Evolutionary conservation across 2,797 vertebrate species (phyloP).

Genomic region (Pantherophis vulpinus): DNA sequence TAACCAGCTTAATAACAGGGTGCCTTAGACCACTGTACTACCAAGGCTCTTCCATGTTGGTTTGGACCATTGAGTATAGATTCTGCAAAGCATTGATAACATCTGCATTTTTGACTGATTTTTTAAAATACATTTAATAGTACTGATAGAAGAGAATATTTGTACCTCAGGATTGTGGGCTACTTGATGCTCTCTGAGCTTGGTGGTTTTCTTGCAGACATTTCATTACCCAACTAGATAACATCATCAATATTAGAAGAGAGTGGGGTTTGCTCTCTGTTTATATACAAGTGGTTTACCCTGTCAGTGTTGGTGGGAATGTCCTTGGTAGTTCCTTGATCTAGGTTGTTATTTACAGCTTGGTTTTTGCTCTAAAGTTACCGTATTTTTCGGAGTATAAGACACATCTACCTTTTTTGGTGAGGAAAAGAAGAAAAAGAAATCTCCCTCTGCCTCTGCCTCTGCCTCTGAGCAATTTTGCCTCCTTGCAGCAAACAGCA

Average conservation of each 20-base stretch:
- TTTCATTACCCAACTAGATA: too few relatives aligned
- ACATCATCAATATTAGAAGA: too few relatives aligned
- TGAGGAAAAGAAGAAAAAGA: too few relatives aligned
- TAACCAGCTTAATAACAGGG: too few relatives aligned
- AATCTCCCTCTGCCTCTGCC: too few relatives aligned
- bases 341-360: not conserved
- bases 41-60: not conserved
- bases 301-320: not conserved
- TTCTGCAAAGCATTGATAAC: constrained; percentile 41
- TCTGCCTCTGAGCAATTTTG: too few relatives aligned
- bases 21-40: too few relatives aligned
- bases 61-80: constrained; percentile 48
- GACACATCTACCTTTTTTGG: too few relatives aligned
- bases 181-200: not conserved
- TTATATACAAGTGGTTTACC: not conserved
- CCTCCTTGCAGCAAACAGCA: too few relatives aligned
- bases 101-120: constrained; percentile 40
- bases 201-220: too few relatives aligned
- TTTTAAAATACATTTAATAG: constrained; percentile 4
- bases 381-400: too few relatives aligned
- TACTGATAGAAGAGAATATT: not conserved
- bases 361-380: not conserved
- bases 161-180: not conserved
- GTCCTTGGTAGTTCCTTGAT: not conserved
- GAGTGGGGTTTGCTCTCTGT: not conserved